Base-by-base conservation (phyloP, 2,113 vertebrate genomes). In the Paralichthys olivaceus region DNA sequence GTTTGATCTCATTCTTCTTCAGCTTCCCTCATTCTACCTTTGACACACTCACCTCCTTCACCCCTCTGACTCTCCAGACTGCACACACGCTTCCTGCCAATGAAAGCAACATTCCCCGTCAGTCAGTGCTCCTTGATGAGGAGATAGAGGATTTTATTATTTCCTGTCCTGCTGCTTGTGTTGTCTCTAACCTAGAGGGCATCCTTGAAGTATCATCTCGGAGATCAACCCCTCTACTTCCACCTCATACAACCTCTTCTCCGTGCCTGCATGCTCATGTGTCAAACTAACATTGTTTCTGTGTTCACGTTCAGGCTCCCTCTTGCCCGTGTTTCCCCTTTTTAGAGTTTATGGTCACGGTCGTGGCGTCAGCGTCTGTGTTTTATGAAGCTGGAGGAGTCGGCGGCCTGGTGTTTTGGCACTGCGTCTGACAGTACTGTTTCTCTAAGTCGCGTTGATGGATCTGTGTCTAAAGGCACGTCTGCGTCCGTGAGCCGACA, bases 331-430 rank as follows among this genome's bases (percentile, higher is more conserved):
- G 75, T 75, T 69, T 77, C 64, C 32, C 32, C 79, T 80, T 83
- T 90, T 77, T 79, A 78, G 85, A 80, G 77, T 91, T 88, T 83
- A 80, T 60, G 67, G 63, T 77, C 71, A 47, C 20, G 15, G 69
- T 40, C 9, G 12, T 84, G 82, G 84, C 74, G 66, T 81, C 87
- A 58, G 81, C 72, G 62, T 79, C 75, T 89, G 79, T 88, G 81
- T 89, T 92, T 91, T 85, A 84, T 84, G 75, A 55, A 81, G 85
- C 82, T 83, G 88, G 71, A 81, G 47, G 66, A 72, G 81, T 75
- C 49, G 69, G 69, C 83, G 70, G 70, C 77, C 74, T 70, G 84
- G 57, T 66, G n/a, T 53, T 87, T 73, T 87, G 89, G 86, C 84
- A 13, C 28, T 1, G 49, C 22, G 77, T 84, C 84, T 34, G 79